Evolutionary conservation across 2,113 vertebrate species (phyloP), one percentile per base, ranked within the genome.

Genomic region (Tragelaphus scriptus): DNA sequence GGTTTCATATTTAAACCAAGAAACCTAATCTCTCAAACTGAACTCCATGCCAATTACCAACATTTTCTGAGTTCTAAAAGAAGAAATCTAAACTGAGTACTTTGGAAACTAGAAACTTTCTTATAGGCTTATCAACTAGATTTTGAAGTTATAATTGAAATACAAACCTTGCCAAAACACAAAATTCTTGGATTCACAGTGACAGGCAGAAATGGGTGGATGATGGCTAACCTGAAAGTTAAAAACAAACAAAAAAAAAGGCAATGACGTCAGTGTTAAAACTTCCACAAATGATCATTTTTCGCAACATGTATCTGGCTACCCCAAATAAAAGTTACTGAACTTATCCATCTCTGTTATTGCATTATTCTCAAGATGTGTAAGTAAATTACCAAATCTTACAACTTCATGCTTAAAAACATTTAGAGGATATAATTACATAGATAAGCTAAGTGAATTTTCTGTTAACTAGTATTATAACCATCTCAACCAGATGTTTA

Each of bases 131-230:
- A 63, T 75, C 82, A 89, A 95, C 88, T 91, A 95, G 11, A 58
- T 96, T 53, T 95, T 95, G 92, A 97, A 79, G 63, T 98, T 95
- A 86, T 93, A 71, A 98, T 30, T 96, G 95, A 98, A 98, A 98
- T 94, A 86, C 97, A 96, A 99, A 99, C 99, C 99, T 99, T 99
- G 99, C 99, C 99, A 99, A 99, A 99, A 99, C 98, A 99, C 99
- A 99, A 99, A 99, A 98, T 99, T 99, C 99, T 99, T 99, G 58
- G 99, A 99, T 98, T 99, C 99, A 99, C 99, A 99, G 99, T 99
- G 99, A 99, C 99, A 99, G 98, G 99, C 99, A 59, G 99, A 99
- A 99, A 99, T 98, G 95, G 99, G 99, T 98, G 99, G 99, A 98
- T 99, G 99, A 99, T 99, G 99, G 99, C 99, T 99, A 99, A 99